Conservation (phyloP, 2,113 vertebrate genomes). For the Lamprotornis superbus region DNA sequence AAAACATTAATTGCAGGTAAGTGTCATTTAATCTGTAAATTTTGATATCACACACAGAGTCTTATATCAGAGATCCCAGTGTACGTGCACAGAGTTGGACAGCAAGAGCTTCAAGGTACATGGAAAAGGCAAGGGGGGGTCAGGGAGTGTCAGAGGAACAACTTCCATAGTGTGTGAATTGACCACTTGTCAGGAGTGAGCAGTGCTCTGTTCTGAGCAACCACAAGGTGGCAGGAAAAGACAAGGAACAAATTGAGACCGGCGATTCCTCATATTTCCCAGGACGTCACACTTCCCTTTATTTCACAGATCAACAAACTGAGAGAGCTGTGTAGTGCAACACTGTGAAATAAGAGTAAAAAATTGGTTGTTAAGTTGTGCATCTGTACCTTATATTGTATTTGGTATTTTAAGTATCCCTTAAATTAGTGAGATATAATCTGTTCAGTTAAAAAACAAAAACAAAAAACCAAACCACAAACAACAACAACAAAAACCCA, state of each 20-base stretch:
- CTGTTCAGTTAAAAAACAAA: background rate
- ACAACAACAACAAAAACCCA: no score
- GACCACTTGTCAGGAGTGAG: fast-evolving
- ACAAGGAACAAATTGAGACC: fast-evolving
- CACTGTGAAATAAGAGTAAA: background rate
- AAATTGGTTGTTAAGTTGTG: background rate
- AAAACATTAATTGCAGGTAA: constrained; percentile 83
- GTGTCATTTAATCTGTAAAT: background rate
- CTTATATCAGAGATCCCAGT: background rate
- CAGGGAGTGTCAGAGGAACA: background rate
- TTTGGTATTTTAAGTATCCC: background rate
- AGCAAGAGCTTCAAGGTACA: background rate
- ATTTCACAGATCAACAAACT: background rate
- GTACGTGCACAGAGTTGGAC: background rate
- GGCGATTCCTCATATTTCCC: fast-evolving
- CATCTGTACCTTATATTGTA: background rate
- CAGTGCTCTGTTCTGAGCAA: background rate
- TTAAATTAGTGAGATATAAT: background rate
- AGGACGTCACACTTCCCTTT: background rate
- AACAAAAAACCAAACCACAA: no score
- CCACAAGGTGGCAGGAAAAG: constrained; percentile 34
- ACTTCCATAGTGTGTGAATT: fast-evolving
- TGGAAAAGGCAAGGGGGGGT: fast-evolving
- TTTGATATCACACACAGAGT: background rate
- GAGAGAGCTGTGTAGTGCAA: background rate